These are phyloP conservation scores for Dryas iulia DNA, from an alignment of 1,140 invertebrate genomes.

Conservation along the genomic window DNA sequence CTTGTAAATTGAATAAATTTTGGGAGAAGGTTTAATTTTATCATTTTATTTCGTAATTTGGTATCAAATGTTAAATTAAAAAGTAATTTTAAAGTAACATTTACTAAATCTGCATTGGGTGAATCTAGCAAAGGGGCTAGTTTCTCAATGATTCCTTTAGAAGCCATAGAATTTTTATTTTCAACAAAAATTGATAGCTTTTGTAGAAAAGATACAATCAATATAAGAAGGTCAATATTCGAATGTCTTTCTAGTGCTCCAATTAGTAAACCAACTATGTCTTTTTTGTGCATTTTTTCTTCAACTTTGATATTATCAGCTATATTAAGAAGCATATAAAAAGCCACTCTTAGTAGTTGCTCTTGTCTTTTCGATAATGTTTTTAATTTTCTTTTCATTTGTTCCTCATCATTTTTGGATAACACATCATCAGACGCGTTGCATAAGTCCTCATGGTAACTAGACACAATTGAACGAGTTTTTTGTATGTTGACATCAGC, in stretches of 20 bases:
- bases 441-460: slow-evolving; percentile 84
- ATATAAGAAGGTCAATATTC: slow-evolving; percentile 92
- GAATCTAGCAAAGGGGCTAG: slow-evolving; percentile 87
- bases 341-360: slow-evolving; percentile 91
- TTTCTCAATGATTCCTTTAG: slow-evolving; percentile 87
- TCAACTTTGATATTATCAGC: slow-evolving; percentile 97
- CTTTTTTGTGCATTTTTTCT: slow-evolving; percentile 98
- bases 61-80: slow-evolving; percentile 99
- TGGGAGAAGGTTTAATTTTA: slow-evolving; percentile 92
- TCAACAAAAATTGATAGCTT: slow-evolving; percentile 96
- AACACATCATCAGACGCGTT: slow-evolving; percentile 78
- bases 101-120: slow-evolving; percentile 90
- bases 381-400: slow-evolving; percentile 88
- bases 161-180: slow-evolving; percentile 95
- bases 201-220: slow-evolving; percentile 97
- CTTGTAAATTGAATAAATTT: slow-evolving; percentile 94
- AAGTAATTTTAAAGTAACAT: slow-evolving; percentile 92
- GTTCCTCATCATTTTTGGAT: slow-evolving; percentile 90
- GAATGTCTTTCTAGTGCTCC: slow-evolving; percentile 91
- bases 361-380: slow-evolving; percentile 95
- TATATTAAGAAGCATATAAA: slow-evolving; percentile 96
- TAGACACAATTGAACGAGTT: slow-evolving; percentile 81
- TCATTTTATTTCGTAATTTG: slow-evolving; percentile 92
- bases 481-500: slow-evolving; percentile 79
- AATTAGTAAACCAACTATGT: slow-evolving; percentile 93